Evolutionary conservation across 2,113 vertebrate genomes (phyloP).

Genomic region (Rhinolophus sinicus): DNA sequence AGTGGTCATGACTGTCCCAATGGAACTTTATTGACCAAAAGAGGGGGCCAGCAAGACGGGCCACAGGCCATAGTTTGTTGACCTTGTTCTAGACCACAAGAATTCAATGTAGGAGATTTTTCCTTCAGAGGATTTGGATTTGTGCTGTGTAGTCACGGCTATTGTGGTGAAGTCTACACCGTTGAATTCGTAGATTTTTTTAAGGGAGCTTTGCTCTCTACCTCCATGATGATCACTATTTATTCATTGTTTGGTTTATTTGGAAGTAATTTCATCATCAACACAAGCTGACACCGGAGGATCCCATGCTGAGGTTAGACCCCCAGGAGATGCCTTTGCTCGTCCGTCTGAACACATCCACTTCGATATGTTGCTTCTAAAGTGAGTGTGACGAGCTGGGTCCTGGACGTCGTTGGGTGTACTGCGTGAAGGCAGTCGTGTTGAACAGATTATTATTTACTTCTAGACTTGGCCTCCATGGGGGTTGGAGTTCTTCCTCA

Average conservation of each 20-base stretch:
- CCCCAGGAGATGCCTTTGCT: neutral
- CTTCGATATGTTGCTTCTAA: neutral
- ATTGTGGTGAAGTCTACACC: neutral
- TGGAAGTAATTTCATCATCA: constrained; percentile 27
- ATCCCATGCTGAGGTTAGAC: neutral
- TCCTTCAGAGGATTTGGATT: neutral
- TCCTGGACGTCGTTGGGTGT: neutral
- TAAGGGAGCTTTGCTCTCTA: neutral
- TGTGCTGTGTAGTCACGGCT: neutral
- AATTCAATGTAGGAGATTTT: neutral
- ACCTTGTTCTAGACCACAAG: neutral
- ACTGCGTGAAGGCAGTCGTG: constrained; percentile 30
- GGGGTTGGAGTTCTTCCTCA: constrained; percentile 60
- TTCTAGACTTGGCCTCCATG: constrained; percentile 44
- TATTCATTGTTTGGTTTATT: neutral
- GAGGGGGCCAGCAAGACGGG: neutral
- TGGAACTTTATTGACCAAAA: constrained; percentile 7
- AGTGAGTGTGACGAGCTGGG: neutral
- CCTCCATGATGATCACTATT: neutral
- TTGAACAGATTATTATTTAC: constrained; percentile 48
- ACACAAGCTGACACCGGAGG: neutral
- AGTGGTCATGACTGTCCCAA: neutral
- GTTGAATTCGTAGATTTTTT: neutral
- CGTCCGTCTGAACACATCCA: neutral
- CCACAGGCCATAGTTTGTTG: neutral